Evolutionary conservation across 2,113 vertebrate species (phyloP), one percentile per base, ranked within the genome.

Genomic region (Leucoraja erinaceus): DNA sequence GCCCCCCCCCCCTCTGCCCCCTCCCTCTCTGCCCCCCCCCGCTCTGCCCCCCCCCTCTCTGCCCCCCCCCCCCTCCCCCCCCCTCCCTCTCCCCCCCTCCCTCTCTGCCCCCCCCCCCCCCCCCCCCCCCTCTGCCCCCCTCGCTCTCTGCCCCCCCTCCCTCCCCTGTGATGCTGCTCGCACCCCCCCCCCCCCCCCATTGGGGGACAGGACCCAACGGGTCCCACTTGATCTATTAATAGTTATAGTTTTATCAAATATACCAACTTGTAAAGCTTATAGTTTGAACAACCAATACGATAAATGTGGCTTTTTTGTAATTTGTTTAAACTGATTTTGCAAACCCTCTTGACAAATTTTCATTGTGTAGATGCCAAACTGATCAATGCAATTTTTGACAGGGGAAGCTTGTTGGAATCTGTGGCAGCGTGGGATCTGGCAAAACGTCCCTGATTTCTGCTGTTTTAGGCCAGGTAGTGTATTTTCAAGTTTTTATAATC

Each of bases 361-460:
- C 10, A 66, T 16, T 93, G 54, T 93, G 54, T 76, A 18, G 25
- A 11, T 47, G 6, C 56, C 25, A 18, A 66, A 31, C 25, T 93
- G 9, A 54, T 92, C 20, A n/a, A n/a, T 92, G 14, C 93, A n/a
- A 84, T 25, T 66, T 66, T 70, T 56, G 28, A 28, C 94, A 98
- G 98, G 98, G 97, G 66, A 97, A 97, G 94, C 96, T 99, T 94
- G 96, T 98, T 86, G 98, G 98, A 92, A 98, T 99, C 94, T 99
- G 98, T 93, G 98, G 98, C 93, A 98, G 97, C 93, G 98, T 99
- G 86, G 98, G 98, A 94, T 98, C 98, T 5, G 98, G 98, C 94
- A 99, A 99, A 95, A 98, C 98, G 5, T 98, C 98, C 1, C 96
- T 99, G 78, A 97, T 98, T 93, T 98, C 98, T 38, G 97, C 98